These are phyloP conservation scores for Columbina picui DNA, from an alignment of 2,113 vertebrate genomes.

Conservation along the genomic window DNA sequence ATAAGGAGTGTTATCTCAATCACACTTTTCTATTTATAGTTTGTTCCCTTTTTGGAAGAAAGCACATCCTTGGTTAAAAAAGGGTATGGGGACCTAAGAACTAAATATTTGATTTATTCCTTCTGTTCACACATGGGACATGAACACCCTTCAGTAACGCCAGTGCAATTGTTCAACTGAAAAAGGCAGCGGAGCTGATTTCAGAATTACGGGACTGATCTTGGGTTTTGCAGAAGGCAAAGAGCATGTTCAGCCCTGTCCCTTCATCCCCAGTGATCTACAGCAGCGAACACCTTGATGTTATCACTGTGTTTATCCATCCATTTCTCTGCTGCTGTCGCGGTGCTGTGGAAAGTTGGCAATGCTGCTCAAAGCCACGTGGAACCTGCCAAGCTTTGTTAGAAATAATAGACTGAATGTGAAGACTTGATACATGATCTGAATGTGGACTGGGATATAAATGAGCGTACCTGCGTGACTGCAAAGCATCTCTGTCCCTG, in stretches of 20 bases:
- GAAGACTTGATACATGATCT: not conserved
- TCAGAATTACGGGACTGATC: not conserved
- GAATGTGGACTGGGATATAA: not conserved
- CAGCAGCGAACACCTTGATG: not conserved
- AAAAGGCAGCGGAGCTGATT: not conserved
- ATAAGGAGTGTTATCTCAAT: not conserved
- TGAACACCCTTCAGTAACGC: fast-evolving
- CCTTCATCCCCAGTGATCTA: not conserved
- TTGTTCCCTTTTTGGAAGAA: not conserved
- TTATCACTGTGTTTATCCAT: not conserved
- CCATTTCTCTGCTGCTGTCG: not conserved
- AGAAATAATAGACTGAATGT: not conserved
- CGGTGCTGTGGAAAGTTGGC: slow-evolving; percentile 16
- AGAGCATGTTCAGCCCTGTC: not conserved
- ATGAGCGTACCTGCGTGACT: not conserved
- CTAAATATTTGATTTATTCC: not conserved
- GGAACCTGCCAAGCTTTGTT: not conserved
- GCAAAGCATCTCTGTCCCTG: too few species aligned
- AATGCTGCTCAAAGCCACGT: not conserved
- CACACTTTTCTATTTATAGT: not conserved
- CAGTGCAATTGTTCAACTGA: not conserved
- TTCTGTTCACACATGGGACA: not conserved
- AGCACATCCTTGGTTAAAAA: not conserved
- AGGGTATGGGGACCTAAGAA: not conserved
- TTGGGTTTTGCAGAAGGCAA: fast-evolving